Evolutionary conservation across 2,113 vertebrate species (phyloP), one percentile per base, ranked within the genome.

Genomic region (Epinephelus fuscoguttatus): DNA sequence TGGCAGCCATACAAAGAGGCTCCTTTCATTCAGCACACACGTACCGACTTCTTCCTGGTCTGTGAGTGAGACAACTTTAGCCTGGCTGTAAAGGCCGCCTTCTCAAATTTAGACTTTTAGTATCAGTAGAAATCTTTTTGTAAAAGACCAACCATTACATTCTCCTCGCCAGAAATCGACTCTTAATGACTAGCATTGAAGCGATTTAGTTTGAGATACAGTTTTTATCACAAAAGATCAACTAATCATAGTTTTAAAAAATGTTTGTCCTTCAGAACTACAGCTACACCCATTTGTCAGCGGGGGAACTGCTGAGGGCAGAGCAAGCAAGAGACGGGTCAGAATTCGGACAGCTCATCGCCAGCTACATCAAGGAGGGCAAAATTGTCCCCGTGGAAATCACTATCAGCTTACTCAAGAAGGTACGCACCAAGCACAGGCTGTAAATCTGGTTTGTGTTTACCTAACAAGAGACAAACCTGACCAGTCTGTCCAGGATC

Each of bases 321-420:
- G 98, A 99, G 91, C 95, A 97, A 53, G 96, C 95, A 30, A 95
- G 97, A 75, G 95, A 96, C 30, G 96, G 94, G 42, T 99, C 98
- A 0, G 95, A 99, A 84, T 96, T 89, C 47, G 98, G 98, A 68
- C 96, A 97, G 88, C 97, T 99, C 80, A 99, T 99, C 78, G 97
- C 96, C 90, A 96, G 69, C 90, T 96, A 96, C 91, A 99, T 99
- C 86, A 97, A 96, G 87, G 98, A 99, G 52, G 98, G 98, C 33
- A 97, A 96, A 92, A 99, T 99, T 1, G 98, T 99, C 23, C 98
- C 98, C 0, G 98, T 99, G 79, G 96, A 98, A 92, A 99, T 99
- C 94, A 99, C 98, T 73, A 98, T 99, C 96, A 97, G 95, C 86
- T 92, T 99, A 84, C 91, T 99, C 68, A 96, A 91, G 85, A 97